Base-by-base conservation (phyloP, 2,113 vertebrate genomes). In the Plectropomus leopardus region DNA sequence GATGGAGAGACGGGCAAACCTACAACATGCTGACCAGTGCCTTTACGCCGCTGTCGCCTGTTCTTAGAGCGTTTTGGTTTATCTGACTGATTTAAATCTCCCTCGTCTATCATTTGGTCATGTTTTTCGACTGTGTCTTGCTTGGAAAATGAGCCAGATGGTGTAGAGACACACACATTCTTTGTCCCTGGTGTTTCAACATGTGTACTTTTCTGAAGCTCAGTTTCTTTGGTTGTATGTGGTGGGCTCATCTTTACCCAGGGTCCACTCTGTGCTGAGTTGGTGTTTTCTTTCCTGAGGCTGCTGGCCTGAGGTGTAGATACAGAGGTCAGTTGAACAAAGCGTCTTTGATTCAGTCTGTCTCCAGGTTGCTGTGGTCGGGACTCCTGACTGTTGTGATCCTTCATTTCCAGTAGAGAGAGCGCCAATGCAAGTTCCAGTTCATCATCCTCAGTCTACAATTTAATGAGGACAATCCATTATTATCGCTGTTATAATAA, bases 401-500 rank as follows among this genome's bases (percentile, higher is more conserved):
- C 73, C 71, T 85, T 83, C 19, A 72, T 61, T 44, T 94, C 83
- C 78, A 91, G 73, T 9, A 89, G 77, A 42, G 92, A 94, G 6
- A 93, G 80, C 21, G 87, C 71, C 84, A 94, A 32, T 26, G 91
- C 92, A 48, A 91, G 36, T 69, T 94, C 86, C 45, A 94, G 76
- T 26, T 92, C 89, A 19, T 92, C 91, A 44, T 92, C 88, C 75
- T 88, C 90, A 42, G 76, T 82, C 91, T 94, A 74, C 24, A 83
- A 82, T 57, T 58, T 7, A 30, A 89, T 40, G 2, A 15, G 9
- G 51, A 64, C 2, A 73, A 64, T 5, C 13, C 0, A 28, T 59
- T 58, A 42, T 70, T 53, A 72, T 19, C 26, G 26, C 7, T 23
- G 19, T 53, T 66, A 42, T 64, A 72, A 26, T 28, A 26, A 42